Evolutionary conservation across 2,113 vertebrate species (phyloP).

Genomic region (Actinemys pallida): DNA sequence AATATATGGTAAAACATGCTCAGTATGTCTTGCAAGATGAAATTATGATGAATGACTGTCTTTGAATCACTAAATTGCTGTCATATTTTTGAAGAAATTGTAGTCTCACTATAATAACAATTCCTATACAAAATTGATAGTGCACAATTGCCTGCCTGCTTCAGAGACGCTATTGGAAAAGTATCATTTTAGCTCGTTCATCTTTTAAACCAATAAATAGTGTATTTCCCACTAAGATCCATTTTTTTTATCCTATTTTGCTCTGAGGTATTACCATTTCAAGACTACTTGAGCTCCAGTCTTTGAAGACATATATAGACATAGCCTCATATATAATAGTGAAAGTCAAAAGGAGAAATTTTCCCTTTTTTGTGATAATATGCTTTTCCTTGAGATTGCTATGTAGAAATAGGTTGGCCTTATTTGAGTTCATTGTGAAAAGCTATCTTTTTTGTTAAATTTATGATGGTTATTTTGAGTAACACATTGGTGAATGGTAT

Average conservation of each 20-base stretch:
- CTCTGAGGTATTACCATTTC: neutral
- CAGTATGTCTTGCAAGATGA: neutral
- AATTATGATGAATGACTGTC: conserved; percentile 10
- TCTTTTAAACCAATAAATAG: neutral
- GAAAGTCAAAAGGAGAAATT: neutral
- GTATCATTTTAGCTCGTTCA: neutral
- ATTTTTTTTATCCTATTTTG: neutral
- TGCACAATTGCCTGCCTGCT: neutral
- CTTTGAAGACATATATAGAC: neutral
- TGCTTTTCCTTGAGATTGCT: neutral
- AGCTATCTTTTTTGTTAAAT: neutral
- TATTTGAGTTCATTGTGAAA: neutral
- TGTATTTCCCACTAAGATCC: neutral
- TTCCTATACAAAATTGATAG: neutral
- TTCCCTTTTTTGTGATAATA: neutral
- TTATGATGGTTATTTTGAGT: neutral
- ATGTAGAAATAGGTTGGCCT: neutral
- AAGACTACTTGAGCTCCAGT: neutral
- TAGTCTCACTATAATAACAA: conserved; percentile 10
- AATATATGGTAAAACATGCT: neutral
- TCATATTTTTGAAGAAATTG: neutral
- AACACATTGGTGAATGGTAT: neutral
- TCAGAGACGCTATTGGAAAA: neutral
- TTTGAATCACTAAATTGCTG: neutral
- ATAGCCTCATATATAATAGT: neutral